Evolutionary conservation across 2,113 vertebrate species (phyloP).

Genomic region (Grantiella picta): DNA sequence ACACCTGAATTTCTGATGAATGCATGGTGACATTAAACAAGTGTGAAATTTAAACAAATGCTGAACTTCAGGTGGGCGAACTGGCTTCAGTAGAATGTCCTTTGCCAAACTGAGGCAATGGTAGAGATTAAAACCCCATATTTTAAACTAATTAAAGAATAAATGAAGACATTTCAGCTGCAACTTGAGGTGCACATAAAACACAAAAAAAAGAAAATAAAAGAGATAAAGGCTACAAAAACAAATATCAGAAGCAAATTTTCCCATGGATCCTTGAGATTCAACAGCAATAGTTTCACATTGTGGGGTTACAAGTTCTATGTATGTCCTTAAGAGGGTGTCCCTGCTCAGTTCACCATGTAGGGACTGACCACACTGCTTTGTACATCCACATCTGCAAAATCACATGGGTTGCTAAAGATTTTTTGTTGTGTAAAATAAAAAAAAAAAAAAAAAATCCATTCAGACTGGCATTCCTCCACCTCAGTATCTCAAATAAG

Average conservation of each 20-base stretch:
- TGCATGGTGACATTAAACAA: neutral
- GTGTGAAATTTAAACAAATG: neutral
- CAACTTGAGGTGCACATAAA: neutral
- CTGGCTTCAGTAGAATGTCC: neutral
- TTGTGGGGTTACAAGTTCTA: neutral
- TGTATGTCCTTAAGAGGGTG: neutral
- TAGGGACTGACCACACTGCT: neutral
- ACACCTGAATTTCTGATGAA: neutral
- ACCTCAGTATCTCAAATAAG: neutral
- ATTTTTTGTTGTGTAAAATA: neutral
- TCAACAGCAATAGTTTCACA: neutral
- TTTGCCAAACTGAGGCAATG: neutral
- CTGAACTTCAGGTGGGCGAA: neutral
- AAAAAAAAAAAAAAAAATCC: neutral
- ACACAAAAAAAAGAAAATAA: neutral
- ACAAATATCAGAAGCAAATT: neutral
- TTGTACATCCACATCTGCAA: neutral
- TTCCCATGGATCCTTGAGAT: neutral
- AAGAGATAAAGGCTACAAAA: neutral
- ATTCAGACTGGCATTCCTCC: neutral
- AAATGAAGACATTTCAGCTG: neutral
- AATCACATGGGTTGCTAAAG: neutral
- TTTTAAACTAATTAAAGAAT: neutral
- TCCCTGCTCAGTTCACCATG: neutral
- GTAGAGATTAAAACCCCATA: accelerated